Conservation (phyloP, 2,888 invertebrate genomes). For the Calliopum simillimum region DNA sequence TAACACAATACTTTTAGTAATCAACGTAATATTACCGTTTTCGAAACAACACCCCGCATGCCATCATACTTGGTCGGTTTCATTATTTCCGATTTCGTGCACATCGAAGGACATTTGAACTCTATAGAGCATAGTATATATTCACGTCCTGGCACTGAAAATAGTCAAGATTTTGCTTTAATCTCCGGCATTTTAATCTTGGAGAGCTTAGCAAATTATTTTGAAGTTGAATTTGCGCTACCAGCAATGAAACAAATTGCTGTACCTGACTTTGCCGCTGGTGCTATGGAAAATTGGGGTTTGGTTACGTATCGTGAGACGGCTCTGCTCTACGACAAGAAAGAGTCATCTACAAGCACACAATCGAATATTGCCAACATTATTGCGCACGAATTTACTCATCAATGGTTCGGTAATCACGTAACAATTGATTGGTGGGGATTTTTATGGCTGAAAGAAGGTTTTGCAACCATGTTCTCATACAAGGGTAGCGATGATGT, state of each 20-base stretch:
- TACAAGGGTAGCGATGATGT: conserved; percentile 58
- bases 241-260: conserved; percentile 90
- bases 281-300: conserved; percentile 97
- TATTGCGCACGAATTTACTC: conserved; percentile 73
- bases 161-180: conserved; percentile 75
- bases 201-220: conserved; percentile 76
- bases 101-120: conserved; percentile 51
- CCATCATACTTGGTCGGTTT: conserved; percentile 85
- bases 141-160: conserved; percentile 57
- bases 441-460: conserved; percentile 80
- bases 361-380: conserved; percentile 69
- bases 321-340: conserved; percentile 57
- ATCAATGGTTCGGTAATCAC: conserved; percentile 86
- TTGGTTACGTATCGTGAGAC: conserved; percentile 74
- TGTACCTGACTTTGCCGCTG: conserved; percentile 84
- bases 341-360: conserved; percentile 56
- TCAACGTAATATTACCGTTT: conserved; percentile 50
- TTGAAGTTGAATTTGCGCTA: conserved; percentile 78
- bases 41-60: conserved; percentile 72
- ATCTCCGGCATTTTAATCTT: conserved; percentile 79
- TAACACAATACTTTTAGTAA: not conserved
- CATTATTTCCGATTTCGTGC: conserved; percentile 73
- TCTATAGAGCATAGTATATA: conserved; percentile 57
- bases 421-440: conserved; percentile 80
- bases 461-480: conserved; percentile 69